A percentile compares a stretch with the other conserved stretches of the same genome.
phyloP scores from a whole-genome alignment of 2,797 vertebrate genomes.

The Mormyrops attenuatus region DNA sequence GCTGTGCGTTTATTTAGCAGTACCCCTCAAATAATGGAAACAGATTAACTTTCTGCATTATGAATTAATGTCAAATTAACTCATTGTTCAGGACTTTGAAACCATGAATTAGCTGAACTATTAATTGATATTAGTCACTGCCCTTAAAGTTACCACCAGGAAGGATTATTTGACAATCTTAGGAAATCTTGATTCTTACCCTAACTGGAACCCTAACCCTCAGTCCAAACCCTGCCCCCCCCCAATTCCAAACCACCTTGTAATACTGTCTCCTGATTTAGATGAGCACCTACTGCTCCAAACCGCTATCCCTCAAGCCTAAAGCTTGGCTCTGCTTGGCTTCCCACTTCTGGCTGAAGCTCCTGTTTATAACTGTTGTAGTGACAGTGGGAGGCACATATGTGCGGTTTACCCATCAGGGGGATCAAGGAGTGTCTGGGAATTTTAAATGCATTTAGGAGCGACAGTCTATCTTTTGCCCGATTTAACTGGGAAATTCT shows the following conservation, averaged over 20 bases:
- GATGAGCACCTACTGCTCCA: background rate
- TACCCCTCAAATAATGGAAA: background rate
- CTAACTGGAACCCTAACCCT: background rate
- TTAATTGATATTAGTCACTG: background rate
- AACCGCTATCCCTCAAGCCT: background rate
- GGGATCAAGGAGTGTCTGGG: background rate
- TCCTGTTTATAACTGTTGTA: background rate
- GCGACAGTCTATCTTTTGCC: background rate
- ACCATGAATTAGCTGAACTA: background rate
- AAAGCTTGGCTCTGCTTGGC: background rate
- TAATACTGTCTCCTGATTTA: background rate
- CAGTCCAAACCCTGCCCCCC: background rate
- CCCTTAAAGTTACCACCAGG: background rate
- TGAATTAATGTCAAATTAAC: background rate
- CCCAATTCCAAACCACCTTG: background rate
- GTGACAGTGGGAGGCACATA: background rate
- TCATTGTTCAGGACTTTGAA: background rate
- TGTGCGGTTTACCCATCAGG: background rate
- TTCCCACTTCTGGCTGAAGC: background rate
- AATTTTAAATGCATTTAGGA: background rate
- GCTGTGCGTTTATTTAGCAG: background rate
- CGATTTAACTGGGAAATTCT: background rate
- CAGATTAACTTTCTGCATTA: background rate
- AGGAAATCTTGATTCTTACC: background rate
- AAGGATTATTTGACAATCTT: background rate